Conservation (phyloP, 2,888 invertebrate genomes). For the Eurytoma adleriae region DNA sequence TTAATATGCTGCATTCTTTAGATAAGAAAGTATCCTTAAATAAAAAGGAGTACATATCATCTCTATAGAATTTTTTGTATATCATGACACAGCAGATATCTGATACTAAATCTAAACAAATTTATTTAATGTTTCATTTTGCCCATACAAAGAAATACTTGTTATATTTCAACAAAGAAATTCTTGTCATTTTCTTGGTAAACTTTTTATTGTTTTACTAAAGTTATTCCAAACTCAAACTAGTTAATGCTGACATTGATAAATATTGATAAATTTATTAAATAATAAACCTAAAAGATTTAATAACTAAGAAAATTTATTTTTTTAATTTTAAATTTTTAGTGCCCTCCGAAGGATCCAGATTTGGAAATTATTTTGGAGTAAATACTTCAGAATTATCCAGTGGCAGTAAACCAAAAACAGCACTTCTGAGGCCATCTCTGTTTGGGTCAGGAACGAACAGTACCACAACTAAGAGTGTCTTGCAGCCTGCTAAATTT, state of each 20-base stretch:
- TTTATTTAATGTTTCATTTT: neutral
- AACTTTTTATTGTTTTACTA: too few relatives aligned
- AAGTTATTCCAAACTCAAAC: too few relatives aligned
- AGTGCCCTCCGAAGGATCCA: slow-evolving; percentile 64
- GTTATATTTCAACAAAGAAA: too few relatives aligned
- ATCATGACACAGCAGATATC: neutral
- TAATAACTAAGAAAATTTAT: neutral
- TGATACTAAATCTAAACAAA: neutral
- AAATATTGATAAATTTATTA: neutral
- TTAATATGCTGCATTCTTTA: too few relatives aligned
- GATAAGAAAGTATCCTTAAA: too few relatives aligned
- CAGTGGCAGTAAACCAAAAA: slow-evolving; percentile 56
- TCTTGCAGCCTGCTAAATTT: slow-evolving; percentile 69
- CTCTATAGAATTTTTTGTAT: neutral
- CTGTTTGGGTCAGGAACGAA: slow-evolving; percentile 67
- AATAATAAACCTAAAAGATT: neutral
- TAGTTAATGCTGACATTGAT: too few relatives aligned
- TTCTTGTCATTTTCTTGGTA: too few relatives aligned
- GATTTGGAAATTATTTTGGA: slow-evolving; percentile 66
- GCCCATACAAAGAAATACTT: neutral
- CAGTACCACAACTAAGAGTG: slow-evolving; percentile 61
- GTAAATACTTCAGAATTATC: slow-evolving; percentile 46
- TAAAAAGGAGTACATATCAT: neutral
- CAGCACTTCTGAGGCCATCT: slow-evolving; percentile 69
- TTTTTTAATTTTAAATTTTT: slow-evolving; percentile 59